phyloP scores from a whole-genome alignment of 1,140 invertebrate species.

The Asbolus verrucosus region DNA sequence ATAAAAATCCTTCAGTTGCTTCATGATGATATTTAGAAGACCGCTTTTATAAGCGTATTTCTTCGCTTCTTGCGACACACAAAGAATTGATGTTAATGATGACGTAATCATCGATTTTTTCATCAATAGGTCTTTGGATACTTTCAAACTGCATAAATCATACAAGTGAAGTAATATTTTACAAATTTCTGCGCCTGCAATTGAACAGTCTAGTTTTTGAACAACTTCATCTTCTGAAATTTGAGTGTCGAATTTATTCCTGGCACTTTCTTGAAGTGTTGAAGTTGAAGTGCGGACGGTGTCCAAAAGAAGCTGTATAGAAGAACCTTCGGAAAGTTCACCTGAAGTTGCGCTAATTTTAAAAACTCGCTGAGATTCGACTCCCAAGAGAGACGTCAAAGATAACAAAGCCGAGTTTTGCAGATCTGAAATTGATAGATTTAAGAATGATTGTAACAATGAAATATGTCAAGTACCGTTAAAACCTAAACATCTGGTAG shows the following conservation, averaged over 20 bases:
- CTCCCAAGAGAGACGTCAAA: slow-evolving; percentile 55
- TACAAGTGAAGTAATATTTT: slow-evolving; percentile 66
- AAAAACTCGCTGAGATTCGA: slow-evolving; percentile 46
- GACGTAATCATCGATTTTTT: slow-evolving; percentile 65
- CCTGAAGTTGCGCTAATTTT: not conserved
- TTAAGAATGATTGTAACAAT: slow-evolving; percentile 33
- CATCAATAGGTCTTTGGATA: slow-evolving; percentile 57
- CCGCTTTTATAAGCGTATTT: slow-evolving; percentile 63
- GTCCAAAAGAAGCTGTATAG: slow-evolving; percentile 51
- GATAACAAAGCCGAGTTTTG: slow-evolving; percentile 60
- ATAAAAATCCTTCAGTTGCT: slow-evolving; percentile 66
- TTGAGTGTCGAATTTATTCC: too few species aligned
- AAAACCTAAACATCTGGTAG: slow-evolving; percentile 62
- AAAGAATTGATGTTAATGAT: slow-evolving; percentile 66
- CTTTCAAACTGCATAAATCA: slow-evolving; percentile 65
- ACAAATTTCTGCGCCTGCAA: slow-evolving; percentile 66
- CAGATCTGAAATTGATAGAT: slow-evolving; percentile 54
- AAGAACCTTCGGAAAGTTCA: slow-evolving; percentile 3
- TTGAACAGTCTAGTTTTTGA: too few species aligned
- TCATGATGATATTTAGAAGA: slow-evolving; percentile 63
- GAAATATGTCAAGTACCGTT: slow-evolving; percentile 54
- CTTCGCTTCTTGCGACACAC: slow-evolving; percentile 66
- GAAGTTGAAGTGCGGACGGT: slow-evolving; percentile 48
- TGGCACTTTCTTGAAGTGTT: too few species aligned
- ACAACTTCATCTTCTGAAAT: too few species aligned